Conservation (phyloP, 1,140 invertebrate genomes). For the Drosophila lacertosa region DNA sequence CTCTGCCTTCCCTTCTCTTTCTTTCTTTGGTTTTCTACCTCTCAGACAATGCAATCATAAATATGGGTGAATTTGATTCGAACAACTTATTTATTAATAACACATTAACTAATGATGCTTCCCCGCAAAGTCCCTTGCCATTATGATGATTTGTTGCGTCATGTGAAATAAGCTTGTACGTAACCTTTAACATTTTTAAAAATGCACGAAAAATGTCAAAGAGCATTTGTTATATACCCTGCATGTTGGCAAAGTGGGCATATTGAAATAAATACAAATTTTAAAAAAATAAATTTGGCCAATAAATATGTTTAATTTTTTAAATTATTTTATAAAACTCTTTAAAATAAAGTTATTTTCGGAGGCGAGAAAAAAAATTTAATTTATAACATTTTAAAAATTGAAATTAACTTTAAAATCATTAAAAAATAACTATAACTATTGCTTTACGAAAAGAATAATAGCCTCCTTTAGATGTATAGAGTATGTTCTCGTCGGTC, state of each 20-base stretch:
- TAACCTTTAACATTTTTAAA: slow-evolving; percentile 7
- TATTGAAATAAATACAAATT: no score
- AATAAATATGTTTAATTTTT: no score
- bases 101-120: slow-evolving; percentile 44
- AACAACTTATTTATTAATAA: slow-evolving; percentile 48
- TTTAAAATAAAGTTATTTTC: no score
- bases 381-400: no score
- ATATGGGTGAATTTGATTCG: slow-evolving; percentile 17
- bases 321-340: no score
- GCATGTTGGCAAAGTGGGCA: no score
- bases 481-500: background rate
- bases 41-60: background rate
- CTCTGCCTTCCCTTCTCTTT: background rate
- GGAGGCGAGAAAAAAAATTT: no score
- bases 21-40: background rate
- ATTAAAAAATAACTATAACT: no score
- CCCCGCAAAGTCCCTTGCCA: background rate
- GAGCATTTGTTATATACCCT: background rate
- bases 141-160: slow-evolving; percentile 12
- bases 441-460: no score
- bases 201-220: background rate
- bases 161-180: slow-evolving; percentile 3
- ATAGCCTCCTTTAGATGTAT: background rate
- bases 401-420: no score
- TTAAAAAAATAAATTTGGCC: no score